Base-by-base conservation (phyloP, 2,797 vertebrate species). In the Cynodonichthys magdalenae region DNA sequence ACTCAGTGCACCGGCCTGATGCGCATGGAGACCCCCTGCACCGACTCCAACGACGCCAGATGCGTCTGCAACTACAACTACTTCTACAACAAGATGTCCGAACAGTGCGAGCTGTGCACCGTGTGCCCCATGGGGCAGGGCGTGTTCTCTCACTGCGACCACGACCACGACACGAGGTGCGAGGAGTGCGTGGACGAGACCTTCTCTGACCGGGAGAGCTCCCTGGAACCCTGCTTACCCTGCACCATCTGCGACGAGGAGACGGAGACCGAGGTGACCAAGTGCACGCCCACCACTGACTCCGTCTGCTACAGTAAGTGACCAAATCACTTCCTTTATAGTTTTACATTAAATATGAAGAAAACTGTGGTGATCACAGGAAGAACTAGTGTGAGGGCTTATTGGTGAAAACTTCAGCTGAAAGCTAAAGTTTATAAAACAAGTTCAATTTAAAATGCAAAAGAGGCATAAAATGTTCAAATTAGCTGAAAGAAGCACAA, bases 191-290 rank as follows among this genome's bases (percentile, higher is more conserved):
- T 92, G 0, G 92, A 94, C 0, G 94, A 95, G 60, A 97, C 95
- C 24, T 98, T 84, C 92, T 99, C 97, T 0, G 95, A 95, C 0
- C 93, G 94, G 57, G 96, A 96, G 47, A 99, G 95, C 87, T 93
- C 93, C 0, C 92, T 96, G 59, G 97, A 98, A 57, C 97, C 97
- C 68, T 99, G 97, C 80, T 90, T 99, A 88, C 97, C 97, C 66
- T 99, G 97, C 93, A 95, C 95, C 14, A 89, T 95, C 69, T 99
- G 97, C 0, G 96, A 98, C 17, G 95, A 98, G 12, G 93, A 93
- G 0, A 94, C 90, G 11, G 92, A 95, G 87, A 77, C 65, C n/a
- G 69, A 90, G 83, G 15, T 91, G 50, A 75, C 81, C 6, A 81
- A 71, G 50, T 99, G 97, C 87, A 93, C 95, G 0, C 71, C 93